Percentiles rank a stretch among this genome's conserved stretches.
phyloP scores from a whole-genome alignment of 2,797 vertebrate genomes.

The Anguilla marmorata region DNA sequence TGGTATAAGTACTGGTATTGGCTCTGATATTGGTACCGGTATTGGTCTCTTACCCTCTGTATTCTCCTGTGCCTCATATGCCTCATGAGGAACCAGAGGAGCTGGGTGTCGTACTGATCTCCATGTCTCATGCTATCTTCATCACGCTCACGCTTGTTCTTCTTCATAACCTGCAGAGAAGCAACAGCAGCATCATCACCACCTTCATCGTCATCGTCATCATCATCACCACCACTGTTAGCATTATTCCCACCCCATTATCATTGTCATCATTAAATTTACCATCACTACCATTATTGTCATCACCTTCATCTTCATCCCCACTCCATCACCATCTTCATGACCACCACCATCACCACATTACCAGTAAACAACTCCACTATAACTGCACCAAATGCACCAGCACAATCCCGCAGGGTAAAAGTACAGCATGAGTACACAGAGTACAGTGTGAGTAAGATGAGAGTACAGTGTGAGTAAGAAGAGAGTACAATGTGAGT shows the following conservation, averaged over 20 bases:
- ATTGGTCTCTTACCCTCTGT: conserved; percentile 74
- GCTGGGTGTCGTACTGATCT: conserved; percentile 92
- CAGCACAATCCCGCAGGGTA: too few relatives aligned
- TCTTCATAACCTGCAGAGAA: conserved; percentile 86
- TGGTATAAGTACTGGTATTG: background rate
- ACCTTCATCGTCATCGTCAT: background rate
- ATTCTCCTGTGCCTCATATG: conserved; percentile 91
- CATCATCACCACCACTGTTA: background rate
- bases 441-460: background rate
- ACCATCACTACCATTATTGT: background rate
- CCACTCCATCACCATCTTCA: too few relatives aligned
- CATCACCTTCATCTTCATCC: background rate
- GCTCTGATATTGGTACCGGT: background rate
- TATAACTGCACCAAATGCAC: too few relatives aligned
- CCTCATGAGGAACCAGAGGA: conserved; percentile 98
- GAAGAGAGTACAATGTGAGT: background rate
- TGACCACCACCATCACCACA: too few relatives aligned
- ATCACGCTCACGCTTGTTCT: conserved; percentile 93
- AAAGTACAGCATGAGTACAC: too few relatives aligned
- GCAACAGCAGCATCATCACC: background rate
- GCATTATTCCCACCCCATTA: background rate
- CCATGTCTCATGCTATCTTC: conserved; percentile 90
- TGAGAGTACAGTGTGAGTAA: background rate
- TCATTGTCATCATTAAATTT: background rate
- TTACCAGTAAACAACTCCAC: too few relatives aligned